These are phyloP conservation scores for Pygoscelis antarcticus DNA, from an alignment of 2,113 vertebrate species.

Conservation along the genomic window DNA sequence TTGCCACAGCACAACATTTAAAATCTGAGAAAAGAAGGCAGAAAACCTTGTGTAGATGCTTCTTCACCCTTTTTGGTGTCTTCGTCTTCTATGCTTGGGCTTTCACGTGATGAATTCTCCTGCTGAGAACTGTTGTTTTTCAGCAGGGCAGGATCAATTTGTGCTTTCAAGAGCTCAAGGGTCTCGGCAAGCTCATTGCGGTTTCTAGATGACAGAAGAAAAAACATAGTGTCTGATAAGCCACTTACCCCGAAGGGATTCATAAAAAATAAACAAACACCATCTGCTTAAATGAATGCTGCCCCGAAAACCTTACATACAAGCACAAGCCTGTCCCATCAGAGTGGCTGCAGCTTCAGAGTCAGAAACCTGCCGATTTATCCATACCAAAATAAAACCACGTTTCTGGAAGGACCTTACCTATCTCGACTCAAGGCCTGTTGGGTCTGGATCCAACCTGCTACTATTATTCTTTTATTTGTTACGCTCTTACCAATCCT, in stretches of 20 bases:
- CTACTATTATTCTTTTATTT: background rate
- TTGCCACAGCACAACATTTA: background rate
- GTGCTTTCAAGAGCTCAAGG: conserved; percentile 91
- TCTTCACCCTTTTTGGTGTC: conserved; percentile 76
- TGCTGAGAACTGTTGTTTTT: conserved; percentile 77
- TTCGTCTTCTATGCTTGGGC: conserved; percentile 79
- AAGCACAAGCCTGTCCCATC: background rate
- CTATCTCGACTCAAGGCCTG: background rate
- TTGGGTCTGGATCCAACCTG: background rate
- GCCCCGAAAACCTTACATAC: background rate
- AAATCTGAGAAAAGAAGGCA: conserved; percentile 28
- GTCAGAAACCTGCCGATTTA: background rate
- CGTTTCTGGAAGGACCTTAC: background rate
- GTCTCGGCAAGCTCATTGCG: conserved; percentile 93
- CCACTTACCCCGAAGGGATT: background rate
- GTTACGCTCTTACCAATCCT: background rate
- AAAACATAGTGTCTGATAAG: background rate
- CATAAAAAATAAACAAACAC: background rate
- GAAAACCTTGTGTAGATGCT: conserved; percentile 76
- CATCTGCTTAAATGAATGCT: background rate
- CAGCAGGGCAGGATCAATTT: conserved; percentile 86
- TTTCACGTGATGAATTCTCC: conserved; percentile 76
- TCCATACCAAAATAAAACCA: background rate
- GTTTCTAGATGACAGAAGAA: conserved; percentile 75
- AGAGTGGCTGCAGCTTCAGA: background rate